Evolutionary conservation across 37 sponge, comb jelly and placozoan species (phyloP).

Genomic region (Haliclona indistincta): DNA sequence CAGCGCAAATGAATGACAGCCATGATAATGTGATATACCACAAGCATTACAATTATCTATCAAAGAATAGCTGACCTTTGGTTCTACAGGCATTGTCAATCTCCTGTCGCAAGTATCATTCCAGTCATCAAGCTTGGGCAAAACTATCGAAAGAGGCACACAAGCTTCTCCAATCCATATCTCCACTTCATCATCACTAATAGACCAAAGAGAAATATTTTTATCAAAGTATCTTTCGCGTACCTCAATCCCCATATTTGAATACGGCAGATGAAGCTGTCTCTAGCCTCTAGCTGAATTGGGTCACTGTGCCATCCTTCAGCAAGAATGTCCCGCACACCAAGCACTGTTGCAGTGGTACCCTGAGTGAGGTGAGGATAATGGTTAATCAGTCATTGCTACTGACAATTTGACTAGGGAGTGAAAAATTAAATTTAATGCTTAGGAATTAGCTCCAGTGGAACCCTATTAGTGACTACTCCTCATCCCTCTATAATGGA

Average conservation of each 20-base stretch:
- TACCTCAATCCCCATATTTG: conserved; percentile 4
- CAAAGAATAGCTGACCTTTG: background rate
- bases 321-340: background rate
- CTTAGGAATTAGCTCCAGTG: too few relatives aligned
- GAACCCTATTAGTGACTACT: too few relatives aligned
- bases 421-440: too few relatives aligned
- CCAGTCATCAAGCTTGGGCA: background rate
- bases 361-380: background rate
- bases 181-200: background rate
- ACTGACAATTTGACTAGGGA: too few relatives aligned
- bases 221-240: background rate
- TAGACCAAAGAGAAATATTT: background rate
- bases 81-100: conserved; percentile 5
- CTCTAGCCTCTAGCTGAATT: background rate
- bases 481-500: too few relatives aligned
- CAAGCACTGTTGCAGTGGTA: conserved; percentile 1
- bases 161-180: conserved; percentile 2
- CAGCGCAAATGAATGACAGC: too few relatives aligned
- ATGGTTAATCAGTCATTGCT: too few relatives aligned
- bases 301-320: conserved; percentile 2
- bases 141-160: background rate
- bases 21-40: too few relatives aligned
- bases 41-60: conserved; percentile 1
- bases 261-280: background rate
- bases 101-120: background rate